These are phyloP conservation scores for Anolis carolinensis DNA, from an alignment of 2,113 vertebrate genomes.

Conservation along the genomic window DNA sequence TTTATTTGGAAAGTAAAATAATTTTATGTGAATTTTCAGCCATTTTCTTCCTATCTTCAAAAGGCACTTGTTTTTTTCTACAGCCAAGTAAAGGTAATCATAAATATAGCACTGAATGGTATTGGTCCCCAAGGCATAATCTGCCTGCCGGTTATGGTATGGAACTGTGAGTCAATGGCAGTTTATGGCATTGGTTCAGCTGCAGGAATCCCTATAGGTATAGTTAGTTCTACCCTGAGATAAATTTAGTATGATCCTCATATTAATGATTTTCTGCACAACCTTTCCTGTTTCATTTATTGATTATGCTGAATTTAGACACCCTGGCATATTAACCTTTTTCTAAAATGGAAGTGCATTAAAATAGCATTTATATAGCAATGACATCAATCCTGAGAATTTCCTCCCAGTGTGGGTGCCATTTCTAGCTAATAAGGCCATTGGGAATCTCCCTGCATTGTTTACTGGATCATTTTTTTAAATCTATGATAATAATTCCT, in stretches of 20 bases:
- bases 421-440: neutral
- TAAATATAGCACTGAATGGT: neutral
- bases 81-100: slow-evolving; percentile 10
- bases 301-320: neutral
- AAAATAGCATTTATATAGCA: neutral
- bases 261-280: neutral
- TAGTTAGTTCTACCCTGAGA: neutral
- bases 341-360: neutral
- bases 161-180: neutral
- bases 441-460: neutral
- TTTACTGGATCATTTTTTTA: neutral
- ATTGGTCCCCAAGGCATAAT: neutral
- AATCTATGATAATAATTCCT: neutral
- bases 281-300: neutral
- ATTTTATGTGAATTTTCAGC: neutral
- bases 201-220: slow-evolving; percentile 28
- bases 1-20: slow-evolving; percentile 15
- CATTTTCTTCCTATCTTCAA: slow-evolving; percentile 32
- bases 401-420: neutral
- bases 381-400: neutral
- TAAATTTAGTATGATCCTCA: slow-evolving; percentile 46
- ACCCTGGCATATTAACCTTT: no score
- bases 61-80: slow-evolving; percentile 12
- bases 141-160: neutral
- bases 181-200: neutral